A percentile compares a stretch with the other conserved stretches of the same genome.
phyloP scores from a whole-genome alignment of 2,797 vertebrate species.

The Mionectes olivaceus region DNA sequence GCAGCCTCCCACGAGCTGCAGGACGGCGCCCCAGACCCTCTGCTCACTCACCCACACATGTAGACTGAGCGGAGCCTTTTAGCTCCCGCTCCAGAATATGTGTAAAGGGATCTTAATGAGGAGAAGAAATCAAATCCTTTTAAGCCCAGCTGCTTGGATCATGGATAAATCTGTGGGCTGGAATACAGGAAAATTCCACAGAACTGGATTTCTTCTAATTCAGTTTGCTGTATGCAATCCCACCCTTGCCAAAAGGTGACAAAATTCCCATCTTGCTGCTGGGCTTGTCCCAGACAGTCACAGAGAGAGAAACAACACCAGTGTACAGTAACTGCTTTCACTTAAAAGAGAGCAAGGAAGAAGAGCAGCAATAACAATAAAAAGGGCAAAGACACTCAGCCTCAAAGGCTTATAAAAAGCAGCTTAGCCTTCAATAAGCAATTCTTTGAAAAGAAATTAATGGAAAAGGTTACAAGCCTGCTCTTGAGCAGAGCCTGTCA shows the following conservation, averaged over 20 bases:
- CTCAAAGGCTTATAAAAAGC: conserved; percentile 50
- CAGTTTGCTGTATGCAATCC: neutral
- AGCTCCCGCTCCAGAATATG: neutral
- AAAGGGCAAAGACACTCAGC: conserved; percentile 32
- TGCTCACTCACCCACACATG: neutral
- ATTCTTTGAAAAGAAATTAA: conserved; percentile 65
- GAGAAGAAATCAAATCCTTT: neutral
- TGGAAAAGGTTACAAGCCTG: conserved; percentile 61
- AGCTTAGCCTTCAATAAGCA: conserved; percentile 55
- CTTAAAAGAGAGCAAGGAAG: neutral
- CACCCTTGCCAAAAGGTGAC: neutral
- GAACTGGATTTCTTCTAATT: neutral
- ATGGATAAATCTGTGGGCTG: neutral
- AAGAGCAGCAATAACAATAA: conserved; percentile 23
- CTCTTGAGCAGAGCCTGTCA: neutral
- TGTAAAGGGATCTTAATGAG: neutral
- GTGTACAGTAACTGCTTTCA: neutral
- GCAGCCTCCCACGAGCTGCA: neutral
- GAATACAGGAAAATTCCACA: neutral
- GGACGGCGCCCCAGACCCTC: neutral
- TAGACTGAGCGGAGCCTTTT: neutral
- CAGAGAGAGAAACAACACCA: neutral
- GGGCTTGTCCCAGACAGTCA: neutral
- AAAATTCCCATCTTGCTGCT: neutral
- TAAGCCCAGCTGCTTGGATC: neutral